Evolutionary conservation across 92 coral and sea anemone genomes (phyloP), one percentile per base, ranked within the genome.

Genomic region (Chrysogorgia sp.): DNA sequence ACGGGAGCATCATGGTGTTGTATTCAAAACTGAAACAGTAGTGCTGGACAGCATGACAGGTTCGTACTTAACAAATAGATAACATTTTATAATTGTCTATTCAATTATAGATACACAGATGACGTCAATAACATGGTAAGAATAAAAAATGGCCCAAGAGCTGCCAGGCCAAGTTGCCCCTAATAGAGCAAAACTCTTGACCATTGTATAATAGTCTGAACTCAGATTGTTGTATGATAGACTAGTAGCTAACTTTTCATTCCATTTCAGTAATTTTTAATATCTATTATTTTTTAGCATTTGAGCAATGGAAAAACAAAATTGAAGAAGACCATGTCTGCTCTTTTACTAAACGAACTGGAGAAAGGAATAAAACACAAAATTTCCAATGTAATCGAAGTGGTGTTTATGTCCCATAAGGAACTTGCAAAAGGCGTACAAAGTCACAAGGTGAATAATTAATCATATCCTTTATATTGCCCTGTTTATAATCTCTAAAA

Each of bases 361-460:
- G 75, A 14, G 35, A 9, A 15, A 84, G 56, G 31, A 50, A 41
- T 17, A 57, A 15, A 0, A 66, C 78, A 30, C 67, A 66, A 40
- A 81, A 86, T 29, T 81, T 40, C 59, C 90, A 86, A 21, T 86
- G 90, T 35, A 81, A 81, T 58, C 31, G 86, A 23, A 71, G 82
- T 5, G 86, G 89, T 13, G 34, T 35, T 2, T 71, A 33, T 26
- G 40, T 5, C 10, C 37, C 50, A 14, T 29, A 31, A n/a, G 63
- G 72, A 53, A 58, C 67, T 9, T 62, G 75, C 19, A 58, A 47
- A 34, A 41, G 86, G 19, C 63, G 56, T 9, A 40, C 31, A 1
- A 82, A 82, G 37, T 58, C 64, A 8, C 86, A 82, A 71, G 86
- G 86, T 82, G n/a, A n/a, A n/a, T n/a, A n/a, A n/a, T n/a, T n/a